Evolutionary conservation across 2,797 vertebrate genomes (phyloP), one percentile per base, ranked within the genome.

Genomic region (Poliocrania exsul): DNA sequence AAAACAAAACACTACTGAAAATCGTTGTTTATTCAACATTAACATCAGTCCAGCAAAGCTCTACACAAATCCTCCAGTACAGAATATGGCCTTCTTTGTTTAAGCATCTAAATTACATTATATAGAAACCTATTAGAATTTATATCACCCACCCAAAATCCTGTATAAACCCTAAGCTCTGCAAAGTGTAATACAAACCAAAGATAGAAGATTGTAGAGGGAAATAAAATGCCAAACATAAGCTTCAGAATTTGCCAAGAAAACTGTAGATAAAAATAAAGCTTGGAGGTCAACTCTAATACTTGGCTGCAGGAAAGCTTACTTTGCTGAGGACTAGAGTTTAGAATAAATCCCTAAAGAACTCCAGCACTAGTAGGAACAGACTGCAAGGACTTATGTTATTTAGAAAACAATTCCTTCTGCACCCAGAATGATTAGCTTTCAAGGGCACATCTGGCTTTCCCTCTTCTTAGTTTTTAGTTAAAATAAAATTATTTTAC

Each of bases 201-300:
- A 92, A 96, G 92, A 92, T 12, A 93, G 92, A 92, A 87, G 64
- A 80, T 26, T 85, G 53, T 51, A 78, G 54, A 67, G 62, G 56
- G 84, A 82, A 95, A 87, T 82, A 89, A 92, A 90, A 95, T 57
- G 56, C 74, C 71, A 83, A 93, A 82, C 35, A 71, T 92, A 87
- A 93, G 79, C 57, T 93, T 94, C n/a, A 25, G 17, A 85, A 72
- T 89, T 93, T 94, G 92, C 95, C 93, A 95, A 92, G 84, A 92
- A 94, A 96, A 88, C 67, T 81, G 88, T 62, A 91, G 95, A 95
- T 95, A 95, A 97, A 96, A 97, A 95, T 95, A 94, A 96, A 95
- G 61, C 88, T 91, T 69, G 28, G 65, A 91, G 69, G 69, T 92
- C 91, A 88, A 83, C 46, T 93, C 86, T 91, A 84, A 75, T 70